Base-by-base conservation (phyloP, 2,888 invertebrate genomes). In the Sturmia bella region DNA sequence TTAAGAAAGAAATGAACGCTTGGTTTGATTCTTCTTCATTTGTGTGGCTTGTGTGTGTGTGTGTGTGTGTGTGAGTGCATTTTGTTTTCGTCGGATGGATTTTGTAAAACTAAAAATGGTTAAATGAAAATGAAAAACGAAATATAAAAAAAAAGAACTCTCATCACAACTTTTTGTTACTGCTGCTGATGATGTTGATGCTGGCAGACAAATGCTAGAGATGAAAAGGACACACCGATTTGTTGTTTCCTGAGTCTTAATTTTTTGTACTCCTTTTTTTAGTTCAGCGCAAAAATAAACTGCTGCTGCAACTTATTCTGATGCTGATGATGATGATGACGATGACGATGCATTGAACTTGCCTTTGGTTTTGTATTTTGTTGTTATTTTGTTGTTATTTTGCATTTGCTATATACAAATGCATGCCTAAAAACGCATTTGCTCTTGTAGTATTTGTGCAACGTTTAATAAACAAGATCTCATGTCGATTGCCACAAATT, bases 391-490 rank as follows among this genome's bases (percentile, higher is more conserved):
- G 41, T 54, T 41, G 56, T 50, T 75, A 45, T 39, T 59, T 61
- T 70, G 41, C 79, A 64, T 78, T 78, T 80, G 80, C 70, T 27
- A 76, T 66, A 70, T n/a, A n/a, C n/a, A 76, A 80, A 64, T 77
- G 68, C 76, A 81, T 61, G 69, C 69, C 54, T 74, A 19, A 78
- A 83, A 85, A 85, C 85, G 86, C 85, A 85, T 81, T 85, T 70
- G 37, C 54, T 86, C 85, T 84, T 86, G 87, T 86, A 85, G 86
- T 85, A 86, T 86, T 86, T 86, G 86, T 85, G 85, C 87, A 89
- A 86, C 89, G 89, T 88, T 89, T 89, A 89, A 88, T 89, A 89
- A 89, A 89, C 89, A 89, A 89, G 89, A 89, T 89, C 87, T 87
- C 89, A 88, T 87, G 88, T 89, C 89, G 89, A 88, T 89, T 89